Evolutionary conservation across 2,113 vertebrate genomes (phyloP).

Genomic region (Platysternon megacephalum): DNA sequence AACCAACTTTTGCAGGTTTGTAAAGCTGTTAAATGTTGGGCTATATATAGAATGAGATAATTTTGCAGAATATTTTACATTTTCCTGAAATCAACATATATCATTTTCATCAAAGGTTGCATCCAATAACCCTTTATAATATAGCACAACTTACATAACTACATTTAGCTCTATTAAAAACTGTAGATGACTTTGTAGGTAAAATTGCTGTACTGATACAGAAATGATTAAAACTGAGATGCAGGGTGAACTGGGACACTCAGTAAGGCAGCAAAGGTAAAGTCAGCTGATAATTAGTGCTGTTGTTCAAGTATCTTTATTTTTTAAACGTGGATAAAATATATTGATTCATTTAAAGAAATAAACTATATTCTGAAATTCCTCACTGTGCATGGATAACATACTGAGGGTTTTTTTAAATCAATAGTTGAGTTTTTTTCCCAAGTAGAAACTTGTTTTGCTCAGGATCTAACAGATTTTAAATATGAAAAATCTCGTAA

Average conservation of each 20-base stretch:
- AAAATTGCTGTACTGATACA: conserved; percentile 57
- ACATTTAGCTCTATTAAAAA: conserved; percentile 72
- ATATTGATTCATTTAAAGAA: conserved; percentile 28
- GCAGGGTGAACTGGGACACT: conserved; percentile 23
- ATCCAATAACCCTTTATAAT: conserved; percentile 70
- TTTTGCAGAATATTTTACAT: conserved; percentile 76
- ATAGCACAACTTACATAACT: conserved; percentile 65
- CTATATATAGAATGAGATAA: conserved; percentile 81
- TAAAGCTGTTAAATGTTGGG: conserved; percentile 81
- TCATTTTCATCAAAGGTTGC: conserved; percentile 71
- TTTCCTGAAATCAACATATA: conserved; percentile 82
- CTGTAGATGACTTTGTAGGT: conserved; percentile 62
- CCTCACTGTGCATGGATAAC: not conserved
- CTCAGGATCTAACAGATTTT: conserved; percentile 75
- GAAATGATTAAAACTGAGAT: conserved; percentile 70
- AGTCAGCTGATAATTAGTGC: conserved; percentile 64
- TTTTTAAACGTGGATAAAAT: conserved; percentile 46
- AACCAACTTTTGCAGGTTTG: conserved; percentile 86
- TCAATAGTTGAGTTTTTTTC: conserved; percentile 26
- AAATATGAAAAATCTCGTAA: conserved; percentile 78
- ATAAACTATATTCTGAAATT: conserved; percentile 13
- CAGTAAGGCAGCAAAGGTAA: conserved; percentile 39
- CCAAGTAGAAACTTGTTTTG: conserved; percentile 63
- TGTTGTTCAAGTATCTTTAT: conserved; percentile 25
- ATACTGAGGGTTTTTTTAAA: not conserved